Evolutionary conservation across 2,113 vertebrate species (phyloP), one percentile per base, ranked within the genome.

Genomic region (Burhinus oedicnemus): DNA sequence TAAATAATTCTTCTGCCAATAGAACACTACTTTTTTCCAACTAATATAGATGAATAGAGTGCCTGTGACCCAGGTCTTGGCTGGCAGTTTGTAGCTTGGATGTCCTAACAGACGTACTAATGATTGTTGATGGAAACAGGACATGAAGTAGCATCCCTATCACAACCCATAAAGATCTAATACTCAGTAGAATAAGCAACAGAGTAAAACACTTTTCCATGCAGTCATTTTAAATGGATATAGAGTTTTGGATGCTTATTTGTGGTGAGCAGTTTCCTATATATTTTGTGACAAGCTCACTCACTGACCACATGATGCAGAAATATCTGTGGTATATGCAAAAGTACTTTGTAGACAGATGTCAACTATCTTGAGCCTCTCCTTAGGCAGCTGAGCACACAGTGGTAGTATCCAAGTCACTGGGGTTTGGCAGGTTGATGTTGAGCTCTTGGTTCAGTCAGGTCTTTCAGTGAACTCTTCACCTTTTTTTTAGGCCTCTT

Each of bases 121-220:
- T 77, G 87, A 36, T 45, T 92, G 23, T 76, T 96, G 92, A 93
- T 90, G 82, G 84, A 91, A 96, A 91, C 66, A 93, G 78, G 92
- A 93, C 71, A 77, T 74, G 62, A 70, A 77, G 66, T 18, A 87
- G 49, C 62, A 93, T 90, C 58, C 55, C 51, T 72, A 77, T 96
- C 90, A 95, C 25, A 86, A 93, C 34, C 54, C 42, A 54, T 93
- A 61, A 88, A 80, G 66, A 77, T 94, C 66, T 88, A 30, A 66
- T 90, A 44, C 47, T 94, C 61, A 76, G 36, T n/a, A 76, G 61
- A 82, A 82, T 27, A 92, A 85, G 57, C 6, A 94, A 52, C 38
- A 76, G 62, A 72, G 23, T 71, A 69, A 94, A 89, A 61, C 10
- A n/a, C 83, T 77, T n/a, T 87, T 80, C 62, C 34, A 51, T 49